Percentiles rank a stretch among this genome's conserved stretches.
Conservation (phyloP, 1,140 invertebrate genomes). For the Lepeophtheirus salmonis region DNA sequence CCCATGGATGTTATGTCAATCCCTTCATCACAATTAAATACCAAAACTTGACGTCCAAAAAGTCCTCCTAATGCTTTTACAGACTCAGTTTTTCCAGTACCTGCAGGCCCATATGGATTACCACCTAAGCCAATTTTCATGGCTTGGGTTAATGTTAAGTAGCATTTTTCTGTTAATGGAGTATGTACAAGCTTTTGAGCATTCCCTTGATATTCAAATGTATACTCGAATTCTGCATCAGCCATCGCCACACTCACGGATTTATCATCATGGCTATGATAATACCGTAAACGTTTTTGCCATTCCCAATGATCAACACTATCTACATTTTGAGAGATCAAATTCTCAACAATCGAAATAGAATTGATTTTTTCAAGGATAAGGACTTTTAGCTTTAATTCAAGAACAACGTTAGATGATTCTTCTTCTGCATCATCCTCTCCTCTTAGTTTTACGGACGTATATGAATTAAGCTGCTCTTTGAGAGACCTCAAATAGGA, state of each 20-base stretch:
- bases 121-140: slow-evolving; percentile 88
- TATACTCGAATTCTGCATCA: slow-evolving; percentile 78
- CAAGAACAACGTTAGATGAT: slow-evolving; percentile 27
- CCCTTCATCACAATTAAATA: slow-evolving; percentile 93
- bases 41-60: slow-evolving; percentile 73
- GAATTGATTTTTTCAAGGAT: slow-evolving; percentile 85
- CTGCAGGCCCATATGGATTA: slow-evolving; percentile 96
- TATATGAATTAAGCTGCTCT: slow-evolving; percentile 42
- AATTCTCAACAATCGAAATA: slow-evolving; percentile 52
- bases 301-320: slow-evolving; percentile 62
- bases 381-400: slow-evolving; percentile 45
- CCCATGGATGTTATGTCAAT: slow-evolving; percentile 57
- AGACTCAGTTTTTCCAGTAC: slow-evolving; percentile 93
- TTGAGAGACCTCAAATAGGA: slow-evolving; percentile 31
- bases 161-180: slow-evolving; percentile 82
- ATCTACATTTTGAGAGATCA: slow-evolving; percentile 46
- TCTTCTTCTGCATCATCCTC: slow-evolving; percentile 26
- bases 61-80: slow-evolving; percentile 80
- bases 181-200: slow-evolving; percentile 76
- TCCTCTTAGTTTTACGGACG: slow-evolving; percentile 27
- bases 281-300: slow-evolving; percentile 80
- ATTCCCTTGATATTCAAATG: slow-evolving; percentile 93
- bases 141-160: slow-evolving; percentile 77
- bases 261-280: slow-evolving; percentile 29
- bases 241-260: slow-evolving; percentile 41